Base-by-base conservation (phyloP, 1,140 invertebrate species). In the Brachionus rotundiformis region DNA sequence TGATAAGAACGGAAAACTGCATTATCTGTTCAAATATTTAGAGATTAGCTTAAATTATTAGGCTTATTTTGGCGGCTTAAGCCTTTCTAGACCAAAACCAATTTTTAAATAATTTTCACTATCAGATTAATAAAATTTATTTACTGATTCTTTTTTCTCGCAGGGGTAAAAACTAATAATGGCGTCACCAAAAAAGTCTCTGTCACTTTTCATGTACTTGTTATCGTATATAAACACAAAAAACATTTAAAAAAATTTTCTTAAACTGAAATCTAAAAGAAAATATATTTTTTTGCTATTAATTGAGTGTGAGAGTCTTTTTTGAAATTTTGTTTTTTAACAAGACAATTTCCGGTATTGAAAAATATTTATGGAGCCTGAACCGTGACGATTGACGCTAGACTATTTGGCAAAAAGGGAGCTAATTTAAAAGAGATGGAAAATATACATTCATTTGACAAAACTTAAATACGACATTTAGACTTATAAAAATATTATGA, bases 161-260 rank as follows among this genome's bases (percentile, higher is more conserved):
- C n/a, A 29, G 2, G 76, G 76, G 59, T 79, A 54, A 36, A 79
- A 79, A 39, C 47, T 33, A 25, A 79, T 63, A 23, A 79, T 79
- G 16, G 76, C 76, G 41, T 79, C 76, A 19, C 76, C 76, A 63
- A 29, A 79, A 79, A 79, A 79, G 13, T 79, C 76, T 54, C 47
- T 54, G 31, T 79, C 76, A 31, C 76, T 79, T 79, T 79, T 79
- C 23, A 79, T 63, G 16, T 79, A 79, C 10, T 54, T 63, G 25
- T 54, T 36, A 31, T 79, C 76, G 47, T 59, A 79, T 11, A 79
- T 63, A 63, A 59, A 79, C 6, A 23, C 44, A 54, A 79, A 59
- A 79, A 31, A 61, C 76, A 79, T 79, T 16, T 41, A 16, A n/a
- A 36, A 16, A 27, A 10, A 2, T 63, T 27, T 27, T 63, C 29